Evolutionary conservation across 2,797 vertebrate species (phyloP).

Genomic region (Chlorospingus flavigularis): DNA sequence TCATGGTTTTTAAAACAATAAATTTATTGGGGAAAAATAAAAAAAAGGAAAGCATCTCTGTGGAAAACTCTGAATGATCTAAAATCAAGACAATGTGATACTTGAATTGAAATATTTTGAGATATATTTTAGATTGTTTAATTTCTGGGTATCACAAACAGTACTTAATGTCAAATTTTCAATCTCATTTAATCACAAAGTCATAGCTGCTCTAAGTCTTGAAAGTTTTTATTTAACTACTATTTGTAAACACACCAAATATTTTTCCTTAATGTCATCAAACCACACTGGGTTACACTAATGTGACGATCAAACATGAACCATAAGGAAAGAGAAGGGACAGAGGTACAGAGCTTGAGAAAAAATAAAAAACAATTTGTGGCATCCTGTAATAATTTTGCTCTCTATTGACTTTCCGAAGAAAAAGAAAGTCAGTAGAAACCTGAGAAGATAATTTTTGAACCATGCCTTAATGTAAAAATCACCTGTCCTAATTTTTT

Average conservation of each 20-base stretch:
- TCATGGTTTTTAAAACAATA: not conserved
- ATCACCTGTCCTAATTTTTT: not conserved
- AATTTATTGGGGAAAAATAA: not conserved
- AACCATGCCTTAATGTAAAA: not conserved
- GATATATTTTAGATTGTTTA: not conserved
- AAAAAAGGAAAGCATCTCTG: not conserved
- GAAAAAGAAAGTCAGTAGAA: not conserved
- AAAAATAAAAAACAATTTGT: not conserved
- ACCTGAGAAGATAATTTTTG: not conserved
- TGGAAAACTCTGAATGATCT: not conserved
- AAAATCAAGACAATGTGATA: not conserved
- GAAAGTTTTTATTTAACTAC: not conserved
- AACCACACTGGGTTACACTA: not conserved
- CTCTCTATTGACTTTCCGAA: not conserved
- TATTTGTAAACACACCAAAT: not conserved
- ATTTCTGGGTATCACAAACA: not conserved
- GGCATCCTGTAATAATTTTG: not conserved
- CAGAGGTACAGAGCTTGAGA: not conserved
- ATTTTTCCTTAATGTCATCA: not conserved
- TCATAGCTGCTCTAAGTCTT: not conserved
- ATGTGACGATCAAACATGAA: not conserved
- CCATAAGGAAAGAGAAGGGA: not conserved
- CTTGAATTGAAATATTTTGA: not conserved
- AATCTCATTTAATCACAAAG: not conserved
- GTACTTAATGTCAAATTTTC: not conserved